phyloP scores from a whole-genome alignment of 53 echinoderm and acorn worm species.

The Glandiceps talaboti region DNA sequence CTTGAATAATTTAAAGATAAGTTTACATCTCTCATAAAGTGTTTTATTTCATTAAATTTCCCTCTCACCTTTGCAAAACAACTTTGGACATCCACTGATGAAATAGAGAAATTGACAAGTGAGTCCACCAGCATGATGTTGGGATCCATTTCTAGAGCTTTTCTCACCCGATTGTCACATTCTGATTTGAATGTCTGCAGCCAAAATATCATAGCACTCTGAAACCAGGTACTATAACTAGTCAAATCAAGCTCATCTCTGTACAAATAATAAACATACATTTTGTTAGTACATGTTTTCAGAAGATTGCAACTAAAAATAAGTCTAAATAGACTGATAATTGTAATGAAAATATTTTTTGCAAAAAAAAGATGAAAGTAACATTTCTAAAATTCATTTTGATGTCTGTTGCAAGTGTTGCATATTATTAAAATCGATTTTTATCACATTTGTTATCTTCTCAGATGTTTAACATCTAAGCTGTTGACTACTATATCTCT shows the following conservation, averaged over 20 bases:
- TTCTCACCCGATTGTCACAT: constrained; percentile 70
- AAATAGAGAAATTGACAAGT: constrained; percentile 94
- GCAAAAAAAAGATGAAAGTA: too few species aligned
- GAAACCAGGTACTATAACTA: constrained; percentile 74
- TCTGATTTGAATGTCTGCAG: constrained; percentile 81
- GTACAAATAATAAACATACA: not conserved
- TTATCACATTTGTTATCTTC: too few species aligned
- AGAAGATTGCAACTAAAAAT: not conserved
- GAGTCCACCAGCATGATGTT: constrained; percentile 80
- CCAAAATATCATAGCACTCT: constrained; percentile 83
- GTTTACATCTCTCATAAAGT: too few species aligned
- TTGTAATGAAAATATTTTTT: too few species aligned
- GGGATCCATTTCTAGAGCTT: constrained; percentile 86
- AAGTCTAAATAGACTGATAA: not conserved
- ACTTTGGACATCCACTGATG: constrained; percentile 82
- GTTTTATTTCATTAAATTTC: too few species aligned
- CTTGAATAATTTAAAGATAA: too few species aligned
- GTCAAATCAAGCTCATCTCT: constrained; percentile 52
- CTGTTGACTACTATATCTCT: too few species aligned
- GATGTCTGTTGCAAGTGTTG: too few species aligned
- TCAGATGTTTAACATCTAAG: too few species aligned
- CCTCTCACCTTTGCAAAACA: constrained; percentile 90
- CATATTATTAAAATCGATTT: too few species aligned
- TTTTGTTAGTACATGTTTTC: not conserved
- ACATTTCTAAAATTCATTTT: too few species aligned